These are phyloP conservation scores for Ooceraea biroi DNA, from an alignment of 1,140 invertebrate genomes.

Conservation along the genomic window DNA sequence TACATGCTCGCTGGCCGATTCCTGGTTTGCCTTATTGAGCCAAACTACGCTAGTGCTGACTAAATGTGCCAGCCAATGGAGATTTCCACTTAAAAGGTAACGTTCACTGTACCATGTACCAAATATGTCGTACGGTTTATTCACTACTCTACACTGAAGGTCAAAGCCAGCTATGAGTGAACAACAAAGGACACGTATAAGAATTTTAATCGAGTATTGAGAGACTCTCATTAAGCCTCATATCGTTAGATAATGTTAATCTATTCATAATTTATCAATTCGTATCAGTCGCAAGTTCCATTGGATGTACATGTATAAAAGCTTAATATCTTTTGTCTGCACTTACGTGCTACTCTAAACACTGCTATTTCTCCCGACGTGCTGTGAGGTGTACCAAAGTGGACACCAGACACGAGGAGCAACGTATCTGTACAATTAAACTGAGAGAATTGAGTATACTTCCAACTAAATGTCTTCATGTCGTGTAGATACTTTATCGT, in stretches of 20 bases:
- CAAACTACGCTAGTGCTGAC: slow-evolving; percentile 93
- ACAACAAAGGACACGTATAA: slow-evolving; percentile 12
- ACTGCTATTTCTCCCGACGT: slow-evolving; percentile 96
- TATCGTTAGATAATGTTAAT: not conserved
- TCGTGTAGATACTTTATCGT: slow-evolving; percentile 91
- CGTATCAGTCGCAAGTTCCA: not conserved
- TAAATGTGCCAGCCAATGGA: slow-evolving; percentile 93
- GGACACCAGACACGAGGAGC: slow-evolving; percentile 94
- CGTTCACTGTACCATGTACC: slow-evolving; percentile 95
- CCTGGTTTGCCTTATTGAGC: slow-evolving; percentile 94
- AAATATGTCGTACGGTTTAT: slow-evolving; percentile 96
- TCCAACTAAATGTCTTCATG: slow-evolving; percentile 95
- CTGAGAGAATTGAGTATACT: slow-evolving; percentile 96
- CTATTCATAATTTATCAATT: slow-evolving; percentile 50
- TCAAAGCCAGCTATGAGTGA: slow-evolving; percentile 88
- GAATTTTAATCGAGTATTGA: not conserved
- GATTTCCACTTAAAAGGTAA: slow-evolving; percentile 93
- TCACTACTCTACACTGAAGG: slow-evolving; percentile 93
- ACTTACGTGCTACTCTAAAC: slow-evolving; percentile 91
- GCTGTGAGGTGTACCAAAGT: slow-evolving; percentile 92
- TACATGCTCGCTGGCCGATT: slow-evolving; percentile 92
- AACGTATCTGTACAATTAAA: slow-evolving; percentile 95
- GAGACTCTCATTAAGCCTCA: not conserved
- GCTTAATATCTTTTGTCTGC: slow-evolving; percentile 16
- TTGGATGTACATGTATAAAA: not conserved